A percentile compares a stretch with the other conserved stretches of the same genome.
Evolutionary conservation across 2,113 vertebrate species (phyloP).

Genomic region (Serilophus lunatus): DNA sequence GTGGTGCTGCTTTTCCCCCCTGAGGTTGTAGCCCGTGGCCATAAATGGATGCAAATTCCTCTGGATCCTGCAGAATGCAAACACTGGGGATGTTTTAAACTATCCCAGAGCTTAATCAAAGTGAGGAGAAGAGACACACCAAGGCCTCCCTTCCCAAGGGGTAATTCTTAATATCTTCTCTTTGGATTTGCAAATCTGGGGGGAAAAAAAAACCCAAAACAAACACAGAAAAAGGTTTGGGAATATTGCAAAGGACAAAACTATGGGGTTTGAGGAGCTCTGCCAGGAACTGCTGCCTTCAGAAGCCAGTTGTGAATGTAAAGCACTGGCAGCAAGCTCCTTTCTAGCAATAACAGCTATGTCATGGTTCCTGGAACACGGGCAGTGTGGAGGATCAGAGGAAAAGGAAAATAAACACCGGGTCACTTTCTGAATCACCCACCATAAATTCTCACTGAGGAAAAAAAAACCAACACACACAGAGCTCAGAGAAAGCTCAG

Average conservation of each 20-base stretch:
- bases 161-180: neutral
- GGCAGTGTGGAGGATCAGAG: conserved; percentile 12
- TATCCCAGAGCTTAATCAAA: neutral
- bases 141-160: neutral
- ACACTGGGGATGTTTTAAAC: neutral
- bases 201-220: too few species aligned
- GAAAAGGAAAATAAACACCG: conserved; percentile 55
- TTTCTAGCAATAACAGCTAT: conserved; percentile 47
- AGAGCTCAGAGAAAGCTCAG: neutral
- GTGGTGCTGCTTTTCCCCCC: neutral
- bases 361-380: conserved; percentile 54
- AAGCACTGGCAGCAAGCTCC: conserved; percentile 8
- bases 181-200: neutral
- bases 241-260: neutral
- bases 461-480: neutral
- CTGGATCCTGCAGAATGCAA: neutral
- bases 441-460: conserved; percentile 1
- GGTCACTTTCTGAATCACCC: conserved; percentile 11
- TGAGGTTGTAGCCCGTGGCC: neutral
- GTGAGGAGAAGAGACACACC: neutral
- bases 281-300: conserved; percentile 45
- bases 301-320: conserved; percentile 4
- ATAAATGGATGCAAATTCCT: neutral
- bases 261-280: neutral
- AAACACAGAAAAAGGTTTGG: neutral